Conservation (phyloP, 2,888 invertebrate genomes). For the Pandemis corylana region DNA sequence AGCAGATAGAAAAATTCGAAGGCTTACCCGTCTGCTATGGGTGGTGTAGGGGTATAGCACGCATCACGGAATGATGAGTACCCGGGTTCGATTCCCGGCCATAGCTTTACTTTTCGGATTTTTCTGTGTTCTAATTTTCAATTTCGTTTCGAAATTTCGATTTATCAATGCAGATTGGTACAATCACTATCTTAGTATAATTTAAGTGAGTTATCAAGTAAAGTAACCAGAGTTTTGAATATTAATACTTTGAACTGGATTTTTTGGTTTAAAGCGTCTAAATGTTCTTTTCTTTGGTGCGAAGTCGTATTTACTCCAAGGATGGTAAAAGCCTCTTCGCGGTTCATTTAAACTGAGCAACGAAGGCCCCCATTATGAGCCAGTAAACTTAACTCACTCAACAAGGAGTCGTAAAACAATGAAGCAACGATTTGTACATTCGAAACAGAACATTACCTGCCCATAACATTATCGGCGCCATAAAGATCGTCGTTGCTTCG, state of each 20-base stretch:
- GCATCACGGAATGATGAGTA: too few relatives aligned
- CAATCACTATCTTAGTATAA: too few relatives aligned
- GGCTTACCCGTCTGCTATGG: too few relatives aligned
- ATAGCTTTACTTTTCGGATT: too few relatives aligned
- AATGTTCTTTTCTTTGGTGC: neutral
- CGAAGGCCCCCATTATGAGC: slow-evolving; percentile 44
- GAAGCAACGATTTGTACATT: slow-evolving; percentile 74
- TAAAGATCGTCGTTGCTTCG: slow-evolving; percentile 76
- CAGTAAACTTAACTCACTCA: slow-evolving; percentile 44
- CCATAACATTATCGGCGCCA: slow-evolving; percentile 81
- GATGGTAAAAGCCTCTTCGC: slow-evolving; percentile 23
- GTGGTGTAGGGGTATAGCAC: too few relatives aligned
- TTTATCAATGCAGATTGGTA: too few relatives aligned
- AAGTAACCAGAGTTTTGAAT: neutral
- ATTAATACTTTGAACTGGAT: neutral
- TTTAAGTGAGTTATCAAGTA: neutral
- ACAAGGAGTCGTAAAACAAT: slow-evolving; percentile 73
- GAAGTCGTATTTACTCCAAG: slow-evolving; percentile 21
- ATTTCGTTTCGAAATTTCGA: too few relatives aligned
- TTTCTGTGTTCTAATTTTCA: too few relatives aligned
- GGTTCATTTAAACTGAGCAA: slow-evolving; percentile 30
- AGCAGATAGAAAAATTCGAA: too few relatives aligned
- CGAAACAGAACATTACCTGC: slow-evolving; percentile 79
- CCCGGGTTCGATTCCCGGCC: too few relatives aligned
- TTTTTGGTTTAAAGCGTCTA: neutral